Evolutionary conservation across 2,797 vertebrate genomes (phyloP).

Genomic region (Prunella strophiata): DNA sequence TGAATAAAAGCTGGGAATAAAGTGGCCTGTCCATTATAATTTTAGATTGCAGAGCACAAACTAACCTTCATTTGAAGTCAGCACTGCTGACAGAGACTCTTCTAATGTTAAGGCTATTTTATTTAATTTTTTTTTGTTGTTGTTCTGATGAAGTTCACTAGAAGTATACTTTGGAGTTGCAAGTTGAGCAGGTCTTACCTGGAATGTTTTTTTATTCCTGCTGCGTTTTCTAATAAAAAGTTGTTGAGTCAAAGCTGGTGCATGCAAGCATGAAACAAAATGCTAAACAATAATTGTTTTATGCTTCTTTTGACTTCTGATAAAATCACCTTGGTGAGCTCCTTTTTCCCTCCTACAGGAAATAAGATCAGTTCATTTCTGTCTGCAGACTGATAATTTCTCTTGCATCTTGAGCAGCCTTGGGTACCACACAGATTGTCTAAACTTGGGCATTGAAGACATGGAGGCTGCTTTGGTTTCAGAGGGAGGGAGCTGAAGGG

Average conservation of each 20-base stretch:
- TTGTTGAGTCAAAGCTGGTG: not conserved
- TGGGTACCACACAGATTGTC: rapidly evolving
- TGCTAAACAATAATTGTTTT: not conserved
- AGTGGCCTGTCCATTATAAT: slow-evolving; percentile 58
- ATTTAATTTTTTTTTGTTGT: not conserved
- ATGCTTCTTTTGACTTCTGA: not conserved
- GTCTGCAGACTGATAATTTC: not conserved
- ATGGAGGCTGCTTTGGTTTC: not conserved
- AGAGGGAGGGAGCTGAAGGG: not conserved
- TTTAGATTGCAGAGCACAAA: slow-evolving; percentile 54
- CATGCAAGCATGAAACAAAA: not conserved
- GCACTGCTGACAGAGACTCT: not conserved
- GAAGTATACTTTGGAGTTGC: not conserved
- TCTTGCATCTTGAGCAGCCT: not conserved
- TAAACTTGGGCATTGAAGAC: not conserved
- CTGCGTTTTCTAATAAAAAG: not conserved
- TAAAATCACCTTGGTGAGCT: not conserved
- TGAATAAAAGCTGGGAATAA: slow-evolving; percentile 53
- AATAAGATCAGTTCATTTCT: not conserved
- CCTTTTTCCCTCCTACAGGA: not conserved
- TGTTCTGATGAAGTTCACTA: not conserved
- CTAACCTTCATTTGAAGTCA: slow-evolving; percentile 50
- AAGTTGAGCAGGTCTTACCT: not conserved
- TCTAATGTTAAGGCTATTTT: not conserved
- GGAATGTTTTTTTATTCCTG: not conserved